Conservation (phyloP, 2,113 vertebrate species). For the Peucedramus taeniatus region DNA sequence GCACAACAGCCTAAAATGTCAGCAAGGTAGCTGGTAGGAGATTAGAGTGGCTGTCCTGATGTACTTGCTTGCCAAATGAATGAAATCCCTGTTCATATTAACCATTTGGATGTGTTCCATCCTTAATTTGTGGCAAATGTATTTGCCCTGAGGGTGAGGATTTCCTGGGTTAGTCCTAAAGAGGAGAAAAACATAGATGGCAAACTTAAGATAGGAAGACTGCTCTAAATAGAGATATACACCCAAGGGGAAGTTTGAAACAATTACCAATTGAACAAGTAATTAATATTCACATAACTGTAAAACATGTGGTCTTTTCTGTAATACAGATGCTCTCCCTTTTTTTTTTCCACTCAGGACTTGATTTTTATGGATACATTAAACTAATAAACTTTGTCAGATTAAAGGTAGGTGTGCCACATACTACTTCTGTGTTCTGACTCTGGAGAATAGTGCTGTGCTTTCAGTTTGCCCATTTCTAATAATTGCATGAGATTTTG, state of each 20-base stretch:
- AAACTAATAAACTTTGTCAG: conserved; percentile 95
- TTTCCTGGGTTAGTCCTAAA: background rate
- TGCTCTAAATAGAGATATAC: background rate
- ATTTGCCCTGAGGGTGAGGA: background rate
- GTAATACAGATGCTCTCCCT: background rate
- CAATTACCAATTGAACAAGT: background rate
- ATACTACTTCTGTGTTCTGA: background rate
- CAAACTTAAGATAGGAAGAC: background rate
- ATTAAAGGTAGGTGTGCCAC: conserved; percentile 75
- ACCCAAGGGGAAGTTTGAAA: background rate
- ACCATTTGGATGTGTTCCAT: fast-evolving
- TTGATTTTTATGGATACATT: conserved; percentile 93
- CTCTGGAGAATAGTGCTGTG: background rate
- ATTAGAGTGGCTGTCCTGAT: background rate
- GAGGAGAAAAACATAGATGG: background rate
- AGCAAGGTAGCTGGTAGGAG: background rate
- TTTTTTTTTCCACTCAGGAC: conserved; percentile 66
- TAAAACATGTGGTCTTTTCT: background rate
- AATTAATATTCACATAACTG: background rate
- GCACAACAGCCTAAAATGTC: background rate
- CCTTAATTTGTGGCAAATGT: background rate
- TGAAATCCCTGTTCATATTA: background rate
- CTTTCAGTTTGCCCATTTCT: background rate
- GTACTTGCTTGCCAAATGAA: background rate
- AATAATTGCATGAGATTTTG: background rate